Evolutionary conservation across 2,888 invertebrate genomes (phyloP).

Genomic region (Drosophila flavopinicola): DNA sequence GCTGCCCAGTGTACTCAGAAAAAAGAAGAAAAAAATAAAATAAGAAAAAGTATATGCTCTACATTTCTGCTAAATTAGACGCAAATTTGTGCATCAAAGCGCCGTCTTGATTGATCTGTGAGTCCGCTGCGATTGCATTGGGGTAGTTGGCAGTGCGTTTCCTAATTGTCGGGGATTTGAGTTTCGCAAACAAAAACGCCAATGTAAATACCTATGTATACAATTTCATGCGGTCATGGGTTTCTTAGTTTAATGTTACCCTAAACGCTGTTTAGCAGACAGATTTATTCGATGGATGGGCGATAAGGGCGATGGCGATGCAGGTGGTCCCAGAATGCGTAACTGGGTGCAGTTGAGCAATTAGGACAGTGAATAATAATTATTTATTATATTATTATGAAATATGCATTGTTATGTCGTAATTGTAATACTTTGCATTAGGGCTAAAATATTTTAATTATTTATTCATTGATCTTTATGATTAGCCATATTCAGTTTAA

Average conservation of each 20-base stretch:
- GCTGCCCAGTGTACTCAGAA: conserved; percentile 52
- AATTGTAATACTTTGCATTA: too few relatives aligned
- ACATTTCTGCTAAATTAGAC: conserved; percentile 68
- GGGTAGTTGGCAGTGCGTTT: conserved; percentile 47
- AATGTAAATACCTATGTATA: conserved; percentile 42
- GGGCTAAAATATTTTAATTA: too few relatives aligned
- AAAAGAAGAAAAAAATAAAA: background rate
- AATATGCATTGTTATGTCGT: too few relatives aligned
- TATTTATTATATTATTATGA: background rate
- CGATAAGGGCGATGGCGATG: conserved; percentile 34
- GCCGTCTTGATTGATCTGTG: conserved; percentile 43
- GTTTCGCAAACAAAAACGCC: conserved; percentile 1
- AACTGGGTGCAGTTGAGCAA: background rate
- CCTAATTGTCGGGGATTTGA: conserved; percentile 46
- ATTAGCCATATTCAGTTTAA: too few relatives aligned
- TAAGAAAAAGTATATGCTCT: background rate
- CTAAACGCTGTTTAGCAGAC: conserved; percentile 46
- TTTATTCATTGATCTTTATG: too few relatives aligned
- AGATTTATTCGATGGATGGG: conserved; percentile 13
- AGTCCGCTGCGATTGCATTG: conserved; percentile 20
- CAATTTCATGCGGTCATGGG: conserved; percentile 67
- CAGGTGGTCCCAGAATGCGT: conserved; percentile 53
- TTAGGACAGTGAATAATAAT: background rate
- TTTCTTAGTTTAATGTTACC: conserved; percentile 49
- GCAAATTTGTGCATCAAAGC: conserved; percentile 49